Evolutionary conservation across 2,113 vertebrate species (phyloP).

Genomic region (Pica pica): DNA sequence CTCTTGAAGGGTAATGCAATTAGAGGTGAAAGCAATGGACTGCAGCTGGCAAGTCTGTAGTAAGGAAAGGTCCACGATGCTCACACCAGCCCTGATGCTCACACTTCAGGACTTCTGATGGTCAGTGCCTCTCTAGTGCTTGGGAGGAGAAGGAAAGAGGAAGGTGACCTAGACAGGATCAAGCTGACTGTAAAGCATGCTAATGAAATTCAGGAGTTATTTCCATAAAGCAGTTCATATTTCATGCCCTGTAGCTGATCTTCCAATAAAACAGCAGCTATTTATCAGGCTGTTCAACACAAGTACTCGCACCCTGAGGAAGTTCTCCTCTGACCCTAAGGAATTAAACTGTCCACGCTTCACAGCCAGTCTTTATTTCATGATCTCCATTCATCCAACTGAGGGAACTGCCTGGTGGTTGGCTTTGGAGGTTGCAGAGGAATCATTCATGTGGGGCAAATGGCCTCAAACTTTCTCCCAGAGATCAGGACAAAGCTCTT

Average conservation of each 20-base stretch:
- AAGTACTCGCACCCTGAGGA: not conserved
- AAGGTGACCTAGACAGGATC: not conserved
- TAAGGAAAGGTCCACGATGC: not conserved
- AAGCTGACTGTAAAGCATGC: not conserved
- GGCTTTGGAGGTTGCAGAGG: not conserved
- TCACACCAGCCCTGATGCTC: not conserved
- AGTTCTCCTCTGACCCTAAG: not conserved
- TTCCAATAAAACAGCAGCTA: not conserved
- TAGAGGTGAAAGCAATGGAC: not conserved
- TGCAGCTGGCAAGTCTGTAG: not conserved
- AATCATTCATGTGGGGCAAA: not conserved
- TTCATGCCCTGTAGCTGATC: not conserved
- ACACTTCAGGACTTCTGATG: not conserved
- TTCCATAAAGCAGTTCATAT: not conserved
- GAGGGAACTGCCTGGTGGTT: not conserved
- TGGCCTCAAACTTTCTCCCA: not conserved
- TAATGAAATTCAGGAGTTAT: not conserved
- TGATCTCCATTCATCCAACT: not conserved
- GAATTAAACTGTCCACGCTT: not conserved
- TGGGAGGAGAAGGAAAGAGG: not conserved
- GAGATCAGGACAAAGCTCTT: not conserved
- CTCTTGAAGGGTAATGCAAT: not conserved
- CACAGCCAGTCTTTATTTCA: not conserved
- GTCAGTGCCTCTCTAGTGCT: not conserved
- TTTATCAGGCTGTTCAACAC: not conserved